Conservation (phyloP, 2,888 invertebrate genomes). For the Drosophila austrosaltans region DNA sequence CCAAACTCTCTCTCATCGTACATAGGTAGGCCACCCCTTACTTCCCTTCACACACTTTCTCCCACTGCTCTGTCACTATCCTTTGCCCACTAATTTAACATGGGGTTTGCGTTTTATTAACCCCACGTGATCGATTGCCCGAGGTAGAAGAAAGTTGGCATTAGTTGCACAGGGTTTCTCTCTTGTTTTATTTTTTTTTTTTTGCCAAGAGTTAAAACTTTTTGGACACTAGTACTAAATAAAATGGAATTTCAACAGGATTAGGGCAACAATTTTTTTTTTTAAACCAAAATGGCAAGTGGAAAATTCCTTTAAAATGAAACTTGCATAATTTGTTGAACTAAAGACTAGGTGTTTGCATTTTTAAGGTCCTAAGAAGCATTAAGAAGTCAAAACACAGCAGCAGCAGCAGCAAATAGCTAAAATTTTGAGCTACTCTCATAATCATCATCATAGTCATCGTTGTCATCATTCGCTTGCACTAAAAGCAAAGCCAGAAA, state of each 20-base stretch:
- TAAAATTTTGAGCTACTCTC: conserved; percentile 5
- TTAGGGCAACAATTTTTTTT: background rate
- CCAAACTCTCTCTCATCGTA: background rate
- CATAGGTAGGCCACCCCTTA: no score
- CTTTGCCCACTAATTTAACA: conserved; percentile 5
- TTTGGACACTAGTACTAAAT: conserved; percentile 13
- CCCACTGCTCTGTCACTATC: conserved; percentile 12
- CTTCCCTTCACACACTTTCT: no score
- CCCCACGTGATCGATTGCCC: conserved; percentile 62
- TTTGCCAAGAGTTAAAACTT: conserved; percentile 25
- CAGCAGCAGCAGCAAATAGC: background rate
- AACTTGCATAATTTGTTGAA: conserved; percentile 14
- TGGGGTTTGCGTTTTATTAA: conserved; percentile 56
- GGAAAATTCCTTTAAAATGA: background rate
- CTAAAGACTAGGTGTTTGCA: background rate
- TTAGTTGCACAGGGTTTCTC: conserved; percentile 32
- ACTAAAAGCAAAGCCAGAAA: conserved; percentile 12
- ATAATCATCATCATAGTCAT: background rate
- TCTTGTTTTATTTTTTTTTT: conserved; percentile 24
- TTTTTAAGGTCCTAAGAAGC: background rate
- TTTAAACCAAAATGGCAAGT: conserved; percentile 1
- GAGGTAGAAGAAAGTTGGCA: conserved; percentile 36
- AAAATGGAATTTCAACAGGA: conserved; percentile 9
- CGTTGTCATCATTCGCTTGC: background rate
- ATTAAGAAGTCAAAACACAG: conserved; percentile 3